These are phyloP conservation scores for Monarcha castaneiventris DNA, from an alignment of 2,113 vertebrate species.

Conservation along the genomic window DNA sequence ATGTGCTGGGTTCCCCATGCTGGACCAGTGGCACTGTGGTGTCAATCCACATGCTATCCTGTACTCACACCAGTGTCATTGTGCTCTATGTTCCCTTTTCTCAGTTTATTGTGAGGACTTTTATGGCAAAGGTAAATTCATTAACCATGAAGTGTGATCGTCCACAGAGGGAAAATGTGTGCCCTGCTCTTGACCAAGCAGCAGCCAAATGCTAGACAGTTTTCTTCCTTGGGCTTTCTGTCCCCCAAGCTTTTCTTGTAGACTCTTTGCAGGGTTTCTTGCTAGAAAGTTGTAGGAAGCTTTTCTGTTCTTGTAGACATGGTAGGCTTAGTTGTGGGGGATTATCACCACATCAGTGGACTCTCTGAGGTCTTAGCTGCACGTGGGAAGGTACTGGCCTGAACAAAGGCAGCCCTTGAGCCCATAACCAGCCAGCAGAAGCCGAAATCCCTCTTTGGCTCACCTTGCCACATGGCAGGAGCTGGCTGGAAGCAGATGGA, in stretches of 20 bases:
- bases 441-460: neutral
- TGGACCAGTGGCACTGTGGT: neutral
- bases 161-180: neutral
- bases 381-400: neutral
- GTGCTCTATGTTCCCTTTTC: neutral
- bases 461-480: neutral
- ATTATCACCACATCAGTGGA: neutral
- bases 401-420: neutral
- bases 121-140: neutral
- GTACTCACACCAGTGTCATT: neutral
- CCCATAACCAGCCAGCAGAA: neutral
- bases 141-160: neutral
- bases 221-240: neutral
- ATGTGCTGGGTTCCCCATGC: fast-evolving
- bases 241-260: neutral
- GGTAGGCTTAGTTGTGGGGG: neutral
- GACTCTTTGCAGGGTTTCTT: neutral
- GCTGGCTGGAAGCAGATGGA: neutral
- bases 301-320: neutral
- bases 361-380: neutral
- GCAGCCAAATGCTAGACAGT: neutral
- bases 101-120: conserved; percentile 74
- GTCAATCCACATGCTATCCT: fast-evolving
- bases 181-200: neutral
- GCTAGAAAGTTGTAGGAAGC: neutral